phyloP scores from a whole-genome alignment of 1,140 invertebrate genomes.

The Anadara kagoshimensis region DNA sequence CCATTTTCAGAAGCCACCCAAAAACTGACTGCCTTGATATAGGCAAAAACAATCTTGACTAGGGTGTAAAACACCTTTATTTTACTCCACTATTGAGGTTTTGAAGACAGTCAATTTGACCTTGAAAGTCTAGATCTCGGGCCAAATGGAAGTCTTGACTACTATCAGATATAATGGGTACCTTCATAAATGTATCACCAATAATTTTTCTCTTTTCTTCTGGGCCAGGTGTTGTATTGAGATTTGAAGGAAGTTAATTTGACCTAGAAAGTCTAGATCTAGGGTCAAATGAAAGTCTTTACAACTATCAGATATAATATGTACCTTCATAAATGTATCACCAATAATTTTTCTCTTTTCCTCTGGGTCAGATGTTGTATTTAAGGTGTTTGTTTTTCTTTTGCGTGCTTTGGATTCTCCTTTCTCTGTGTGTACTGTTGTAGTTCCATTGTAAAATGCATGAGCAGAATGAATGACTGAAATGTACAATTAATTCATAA shows the following conservation, averaged over 20 bases:
- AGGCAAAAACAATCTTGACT: neutral
- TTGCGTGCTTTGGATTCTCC: slow-evolving; percentile 78
- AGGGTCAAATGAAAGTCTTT: slow-evolving; percentile 61
- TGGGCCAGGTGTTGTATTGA: slow-evolving; percentile 87
- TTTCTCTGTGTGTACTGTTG: slow-evolving; percentile 82
- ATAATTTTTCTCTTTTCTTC: slow-evolving; percentile 99
- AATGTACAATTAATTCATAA: slow-evolving; percentile 41
- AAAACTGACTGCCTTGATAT: neutral
- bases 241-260: slow-evolving; percentile 26
- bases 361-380: slow-evolving; percentile 91
- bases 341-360: slow-evolving; percentile 99
- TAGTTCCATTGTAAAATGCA: slow-evolving; percentile 82
- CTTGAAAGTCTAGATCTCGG: no score
- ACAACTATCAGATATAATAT: slow-evolving; percentile 15
- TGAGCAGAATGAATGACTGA: slow-evolving; percentile 75
- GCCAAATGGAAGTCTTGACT: no score
- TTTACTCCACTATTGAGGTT: no score
- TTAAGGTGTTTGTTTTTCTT: slow-evolving; percentile 89
- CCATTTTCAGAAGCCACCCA: no score
- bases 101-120: no score
- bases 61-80: no score
- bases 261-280: slow-evolving; percentile 71
- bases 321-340: slow-evolving; percentile 93
- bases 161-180: slow-evolving; percentile 66
- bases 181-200: slow-evolving; percentile 96